Evolutionary conservation across 1,140 invertebrate species (phyloP).

Genomic region (Habropoda laboriosa): DNA sequence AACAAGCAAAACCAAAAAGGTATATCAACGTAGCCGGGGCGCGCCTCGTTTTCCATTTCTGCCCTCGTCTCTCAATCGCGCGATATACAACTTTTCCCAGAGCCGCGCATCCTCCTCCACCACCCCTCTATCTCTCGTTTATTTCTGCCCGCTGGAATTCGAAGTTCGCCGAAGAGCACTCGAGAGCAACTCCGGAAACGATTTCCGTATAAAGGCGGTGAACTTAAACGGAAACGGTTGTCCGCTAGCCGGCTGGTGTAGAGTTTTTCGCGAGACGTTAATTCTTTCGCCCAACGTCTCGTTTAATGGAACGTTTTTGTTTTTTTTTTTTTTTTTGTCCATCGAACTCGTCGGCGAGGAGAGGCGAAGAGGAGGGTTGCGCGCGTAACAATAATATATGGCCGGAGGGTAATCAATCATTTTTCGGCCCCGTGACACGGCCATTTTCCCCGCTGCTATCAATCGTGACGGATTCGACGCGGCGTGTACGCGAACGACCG

Average conservation of each 20-base stretch:
- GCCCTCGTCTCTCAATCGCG: neutral
- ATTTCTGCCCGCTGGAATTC: neutral
- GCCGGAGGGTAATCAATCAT: constrained; percentile 64
- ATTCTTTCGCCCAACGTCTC: constrained; percentile 53
- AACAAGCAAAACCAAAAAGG: constrained; percentile 21
- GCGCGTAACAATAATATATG: constrained; percentile 64
- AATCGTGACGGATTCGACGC: constrained; percentile 67
- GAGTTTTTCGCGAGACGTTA: constrained; percentile 52
- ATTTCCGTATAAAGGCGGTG: neutral
- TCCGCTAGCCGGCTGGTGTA: too few species aligned
- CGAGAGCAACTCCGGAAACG: neutral
- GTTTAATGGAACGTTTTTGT: constrained; percentile 60
- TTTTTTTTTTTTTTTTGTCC: too few species aligned
- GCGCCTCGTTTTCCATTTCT: neutral
- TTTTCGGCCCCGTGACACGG: constrained; percentile 58
- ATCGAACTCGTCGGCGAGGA: too few species aligned
- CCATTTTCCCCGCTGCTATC: constrained; percentile 57
- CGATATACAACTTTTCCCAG: constrained; percentile 6
- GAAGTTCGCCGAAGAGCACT: constrained; percentile 1
- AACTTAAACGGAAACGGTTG: constrained; percentile 32
- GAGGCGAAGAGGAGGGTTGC: too few species aligned
- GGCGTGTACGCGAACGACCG: constrained; percentile 49
- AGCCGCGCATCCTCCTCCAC: neutral
- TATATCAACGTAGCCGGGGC: neutral
- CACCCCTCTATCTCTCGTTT: neutral